These are phyloP conservation scores for Bungarus multicinctus DNA, from an alignment of 2,113 vertebrate genomes.

Conservation along the genomic window DNA sequence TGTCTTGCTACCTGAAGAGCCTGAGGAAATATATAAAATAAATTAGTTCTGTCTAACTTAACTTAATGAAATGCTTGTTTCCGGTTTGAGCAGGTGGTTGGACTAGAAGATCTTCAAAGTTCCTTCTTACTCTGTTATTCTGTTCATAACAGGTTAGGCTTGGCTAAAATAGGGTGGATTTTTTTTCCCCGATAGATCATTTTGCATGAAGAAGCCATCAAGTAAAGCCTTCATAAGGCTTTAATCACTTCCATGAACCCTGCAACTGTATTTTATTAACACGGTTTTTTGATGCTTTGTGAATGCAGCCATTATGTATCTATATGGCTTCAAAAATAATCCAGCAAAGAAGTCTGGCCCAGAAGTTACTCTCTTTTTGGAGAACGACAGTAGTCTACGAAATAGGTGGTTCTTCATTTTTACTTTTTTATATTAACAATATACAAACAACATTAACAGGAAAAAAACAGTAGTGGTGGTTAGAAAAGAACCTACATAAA, in stretches of 20 bases:
- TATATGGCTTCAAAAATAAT: neutral
- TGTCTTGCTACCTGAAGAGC: conserved; percentile 94
- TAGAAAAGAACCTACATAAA: neutral
- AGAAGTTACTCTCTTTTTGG: neutral
- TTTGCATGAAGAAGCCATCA: neutral
- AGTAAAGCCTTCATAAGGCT: neutral
- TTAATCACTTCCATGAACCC: neutral
- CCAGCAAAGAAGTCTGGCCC: neutral
- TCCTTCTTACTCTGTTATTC: neutral
- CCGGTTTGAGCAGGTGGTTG: neutral
- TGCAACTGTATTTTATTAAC: neutral
- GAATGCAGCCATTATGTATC: neutral
- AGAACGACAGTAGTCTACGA: neutral
- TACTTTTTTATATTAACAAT: neutral
- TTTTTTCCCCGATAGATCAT: neutral
- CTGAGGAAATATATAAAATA: conserved; percentile 69
- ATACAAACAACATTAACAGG: neutral
- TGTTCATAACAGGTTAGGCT: neutral
- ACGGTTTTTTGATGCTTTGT: neutral
- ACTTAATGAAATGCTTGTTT: neutral
- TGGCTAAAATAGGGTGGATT: neutral
- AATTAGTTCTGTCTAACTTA: conserved; percentile 15
- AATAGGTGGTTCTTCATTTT: neutral
- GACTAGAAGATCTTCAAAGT: neutral
- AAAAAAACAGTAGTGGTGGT: neutral